Evolutionary conservation across 2,797 vertebrate genomes (phyloP).

Genomic region (Euthynnus affinis): DNA sequence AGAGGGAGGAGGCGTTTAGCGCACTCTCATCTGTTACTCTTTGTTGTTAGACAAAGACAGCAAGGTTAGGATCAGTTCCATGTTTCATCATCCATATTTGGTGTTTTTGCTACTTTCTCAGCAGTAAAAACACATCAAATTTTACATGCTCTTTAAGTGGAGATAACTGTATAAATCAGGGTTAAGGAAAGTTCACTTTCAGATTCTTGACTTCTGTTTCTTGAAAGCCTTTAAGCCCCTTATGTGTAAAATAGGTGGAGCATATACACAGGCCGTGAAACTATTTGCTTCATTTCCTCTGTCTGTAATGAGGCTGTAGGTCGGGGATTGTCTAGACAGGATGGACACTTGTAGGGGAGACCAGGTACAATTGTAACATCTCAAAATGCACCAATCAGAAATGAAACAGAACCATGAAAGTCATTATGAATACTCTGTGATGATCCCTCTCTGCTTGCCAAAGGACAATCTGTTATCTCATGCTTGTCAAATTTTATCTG

Average conservation of each 20-base stretch:
- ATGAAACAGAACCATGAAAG: no score
- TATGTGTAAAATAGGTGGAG: conserved; percentile 69
- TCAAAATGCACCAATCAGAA: no score
- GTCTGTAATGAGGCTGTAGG: conserved; percentile 15
- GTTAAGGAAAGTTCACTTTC: not conserved
- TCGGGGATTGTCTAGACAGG: conserved; percentile 26
- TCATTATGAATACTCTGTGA: no score
- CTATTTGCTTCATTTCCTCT: conserved; percentile 66
- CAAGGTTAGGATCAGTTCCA: not conserved
- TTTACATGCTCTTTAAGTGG: conserved; percentile 1
- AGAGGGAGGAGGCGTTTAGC: not conserved
- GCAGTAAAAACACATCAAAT: not conserved
- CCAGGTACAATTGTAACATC: no score
- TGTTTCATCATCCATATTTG: not conserved
- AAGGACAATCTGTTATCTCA: no score
- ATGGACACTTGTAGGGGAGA: not conserved
- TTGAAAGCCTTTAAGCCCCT: conserved; percentile 33
- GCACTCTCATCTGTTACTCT: conserved; percentile 28
- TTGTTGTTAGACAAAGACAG: conserved; percentile 13
- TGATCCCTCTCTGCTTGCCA: no score
- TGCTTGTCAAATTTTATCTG: no score
- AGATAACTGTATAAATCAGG: not conserved
- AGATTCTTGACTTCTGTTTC: conserved; percentile 29
- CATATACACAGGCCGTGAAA: conserved; percentile 25
- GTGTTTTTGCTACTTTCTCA: not conserved